Percentiles rank a stretch among this genome's conserved stretches.
Evolutionary conservation across 2,113 vertebrate species (phyloP).

Genomic region (Daubentonia madagascariensis): DNA sequence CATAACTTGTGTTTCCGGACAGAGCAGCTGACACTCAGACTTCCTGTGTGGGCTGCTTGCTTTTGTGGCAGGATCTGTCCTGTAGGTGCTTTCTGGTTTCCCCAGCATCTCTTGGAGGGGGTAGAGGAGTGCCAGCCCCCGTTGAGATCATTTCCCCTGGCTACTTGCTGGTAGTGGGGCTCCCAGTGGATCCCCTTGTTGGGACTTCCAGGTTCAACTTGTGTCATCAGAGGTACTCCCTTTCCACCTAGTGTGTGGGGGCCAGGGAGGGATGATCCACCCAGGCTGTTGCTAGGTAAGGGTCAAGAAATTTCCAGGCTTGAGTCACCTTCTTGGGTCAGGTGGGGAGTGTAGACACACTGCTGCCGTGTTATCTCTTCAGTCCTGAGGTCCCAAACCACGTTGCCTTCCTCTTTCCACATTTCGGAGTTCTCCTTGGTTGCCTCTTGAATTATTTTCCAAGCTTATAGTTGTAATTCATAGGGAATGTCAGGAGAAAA

Average conservation of each 20-base stretch:
- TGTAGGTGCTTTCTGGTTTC: not conserved
- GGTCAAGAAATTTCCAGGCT: not conserved
- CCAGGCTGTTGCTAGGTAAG: not conserved
- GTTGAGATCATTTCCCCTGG: not conserved
- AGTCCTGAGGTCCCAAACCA: not conserved
- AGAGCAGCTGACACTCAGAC: not conserved
- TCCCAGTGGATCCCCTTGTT: not conserved
- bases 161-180: accelerated
- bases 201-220: not conserved
- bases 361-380: not conserved
- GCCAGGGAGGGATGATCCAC: not conserved
- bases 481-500: not conserved
- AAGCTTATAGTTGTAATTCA: not conserved
- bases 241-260: accelerated
- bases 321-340: not conserved
- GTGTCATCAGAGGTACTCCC: not conserved
- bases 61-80: not conserved
- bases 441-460: not conserved
- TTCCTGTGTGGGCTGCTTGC: not conserved
- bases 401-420: not conserved
- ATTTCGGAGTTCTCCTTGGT: not conserved
- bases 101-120: accelerated
- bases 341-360: accelerated
- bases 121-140: accelerated
- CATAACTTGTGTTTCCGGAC: not conserved